Percentiles rank a stretch among this genome's conserved stretches.
These are phyloP conservation scores for Pandemis cinnamomeana DNA, from an alignment of 2,888 invertebrate genomes.

Conservation along the genomic window DNA sequence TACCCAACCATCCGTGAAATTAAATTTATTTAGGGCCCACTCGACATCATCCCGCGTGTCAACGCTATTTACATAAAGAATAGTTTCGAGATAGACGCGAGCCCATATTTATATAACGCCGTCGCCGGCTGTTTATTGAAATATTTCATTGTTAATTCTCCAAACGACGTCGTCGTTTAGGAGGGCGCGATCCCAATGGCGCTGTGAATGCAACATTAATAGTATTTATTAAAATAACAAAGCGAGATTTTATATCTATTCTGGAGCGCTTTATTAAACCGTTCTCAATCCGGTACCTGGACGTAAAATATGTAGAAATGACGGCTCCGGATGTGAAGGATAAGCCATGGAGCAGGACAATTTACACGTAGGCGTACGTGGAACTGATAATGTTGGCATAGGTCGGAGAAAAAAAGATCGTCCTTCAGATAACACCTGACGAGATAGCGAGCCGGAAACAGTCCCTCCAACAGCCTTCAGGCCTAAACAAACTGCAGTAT, in stretches of 20 bases:
- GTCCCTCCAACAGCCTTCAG: constrained; percentile 43
- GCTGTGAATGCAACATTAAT: constrained; percentile 71
- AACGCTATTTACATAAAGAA: constrained; percentile 80
- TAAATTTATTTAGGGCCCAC: constrained; percentile 81
- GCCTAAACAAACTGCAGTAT: constrained; percentile 39
- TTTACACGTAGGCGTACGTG: constrained; percentile 73
- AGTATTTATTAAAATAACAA: constrained; percentile 81
- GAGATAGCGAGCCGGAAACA: constrained; percentile 63
- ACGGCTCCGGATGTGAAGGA: constrained; percentile 65
- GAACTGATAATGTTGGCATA: constrained; percentile 73
- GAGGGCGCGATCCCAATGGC: constrained; percentile 68
- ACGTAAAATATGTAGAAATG: constrained; percentile 56
- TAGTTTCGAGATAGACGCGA: constrained; percentile 75
- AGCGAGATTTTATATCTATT: constrained; percentile 52
- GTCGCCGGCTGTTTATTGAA: constrained; percentile 78
- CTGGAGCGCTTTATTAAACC: constrained; percentile 59
- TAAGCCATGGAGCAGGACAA: constrained; percentile 64
- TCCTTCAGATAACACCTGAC: constrained; percentile 62
- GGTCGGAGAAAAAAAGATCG: constrained; percentile 68
- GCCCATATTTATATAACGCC: constrained; percentile 78
- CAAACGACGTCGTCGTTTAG: constrained; percentile 68
- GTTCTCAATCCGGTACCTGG: constrained; percentile 52
- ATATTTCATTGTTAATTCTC: constrained; percentile 83
- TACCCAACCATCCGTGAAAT: constrained; percentile 72
- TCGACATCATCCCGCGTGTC: constrained; percentile 74